Evolutionary conservation across 2,113 vertebrate genomes (phyloP).

Genomic region (Rhadina sibilatrix): DNA sequence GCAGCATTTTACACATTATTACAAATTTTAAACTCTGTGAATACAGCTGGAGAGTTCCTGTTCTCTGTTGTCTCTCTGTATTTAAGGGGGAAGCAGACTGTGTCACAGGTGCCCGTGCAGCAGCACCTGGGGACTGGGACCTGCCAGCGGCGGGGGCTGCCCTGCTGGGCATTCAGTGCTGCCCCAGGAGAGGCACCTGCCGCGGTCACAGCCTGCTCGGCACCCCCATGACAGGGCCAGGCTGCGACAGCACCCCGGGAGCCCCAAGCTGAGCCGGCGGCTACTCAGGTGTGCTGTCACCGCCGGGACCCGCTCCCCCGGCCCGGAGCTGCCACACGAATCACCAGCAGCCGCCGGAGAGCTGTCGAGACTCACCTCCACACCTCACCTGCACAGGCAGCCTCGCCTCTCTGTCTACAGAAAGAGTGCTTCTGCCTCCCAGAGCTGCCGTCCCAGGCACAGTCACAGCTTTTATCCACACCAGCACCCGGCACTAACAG

Average conservation of each 20-base stretch:
- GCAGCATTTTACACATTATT: neutral
- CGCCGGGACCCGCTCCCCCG: rapidly evolving
- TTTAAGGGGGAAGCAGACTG: rapidly evolving
- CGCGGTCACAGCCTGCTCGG: rapidly evolving
- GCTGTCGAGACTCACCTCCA: neutral
- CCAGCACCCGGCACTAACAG: neutral
- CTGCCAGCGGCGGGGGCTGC: rapidly evolving
- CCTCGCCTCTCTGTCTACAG: neutral
- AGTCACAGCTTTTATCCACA: neutral
- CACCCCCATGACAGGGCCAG: rapidly evolving
- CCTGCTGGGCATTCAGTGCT: neutral
- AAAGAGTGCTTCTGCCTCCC: neutral
- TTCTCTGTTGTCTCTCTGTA: rapidly evolving
- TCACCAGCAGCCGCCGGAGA: neutral
- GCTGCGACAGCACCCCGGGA: neutral
- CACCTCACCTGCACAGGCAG: neutral
- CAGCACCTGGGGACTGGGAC: neutral
- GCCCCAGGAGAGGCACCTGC: rapidly evolving
- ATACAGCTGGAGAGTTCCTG: neutral
- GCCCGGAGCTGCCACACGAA: neutral
- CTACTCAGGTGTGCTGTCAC: rapidly evolving
- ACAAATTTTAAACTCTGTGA: neutral
- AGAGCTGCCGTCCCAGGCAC: neutral
- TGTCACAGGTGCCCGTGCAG: rapidly evolving
- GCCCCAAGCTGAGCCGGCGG: neutral